These are phyloP conservation scores for Rhea pennata DNA, from an alignment of 2,113 vertebrate genomes.

Conservation along the genomic window DNA sequence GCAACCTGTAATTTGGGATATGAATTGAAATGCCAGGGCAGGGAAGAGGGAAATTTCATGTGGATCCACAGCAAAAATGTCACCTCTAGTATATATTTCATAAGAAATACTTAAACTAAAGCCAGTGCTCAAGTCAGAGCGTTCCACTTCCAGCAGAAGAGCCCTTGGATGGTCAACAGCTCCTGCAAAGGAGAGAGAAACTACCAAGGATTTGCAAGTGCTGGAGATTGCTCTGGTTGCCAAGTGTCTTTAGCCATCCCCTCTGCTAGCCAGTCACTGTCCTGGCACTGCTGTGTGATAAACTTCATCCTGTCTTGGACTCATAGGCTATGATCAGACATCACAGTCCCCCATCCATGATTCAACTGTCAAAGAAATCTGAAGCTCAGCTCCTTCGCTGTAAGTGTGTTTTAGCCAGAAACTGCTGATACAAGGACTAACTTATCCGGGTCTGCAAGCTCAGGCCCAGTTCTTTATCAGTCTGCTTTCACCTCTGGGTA, in stretches of 20 bases:
- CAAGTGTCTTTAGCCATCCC: not conserved
- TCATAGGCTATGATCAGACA: not conserved
- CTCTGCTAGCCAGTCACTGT: not conserved
- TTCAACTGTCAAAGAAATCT: not conserved
- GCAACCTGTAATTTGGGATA: not conserved
- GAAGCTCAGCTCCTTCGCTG: accelerated
- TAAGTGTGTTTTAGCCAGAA: not conserved
- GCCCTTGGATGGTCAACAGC: not conserved
- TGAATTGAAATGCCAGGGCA: not conserved
- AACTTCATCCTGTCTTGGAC: not conserved
- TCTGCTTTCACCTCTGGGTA: not conserved
- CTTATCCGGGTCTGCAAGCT: not conserved
- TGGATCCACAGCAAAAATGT: not conserved
- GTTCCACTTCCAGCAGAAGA: not conserved
- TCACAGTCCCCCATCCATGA: accelerated
- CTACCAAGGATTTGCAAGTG: not conserved
- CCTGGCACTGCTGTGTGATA: not conserved
- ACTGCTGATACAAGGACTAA: not conserved
- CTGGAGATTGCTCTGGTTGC: not conserved
- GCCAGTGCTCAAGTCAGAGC: not conserved
- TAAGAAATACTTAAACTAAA: not conserved
- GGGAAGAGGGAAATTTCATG: not conserved
- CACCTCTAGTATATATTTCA: not conserved
- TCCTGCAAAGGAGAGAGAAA: not conserved
- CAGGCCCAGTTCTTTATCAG: not conserved